Evolutionary conservation across 2,797 vertebrate species (phyloP).

Genomic region (Gephyroberyx darwinii): DNA sequence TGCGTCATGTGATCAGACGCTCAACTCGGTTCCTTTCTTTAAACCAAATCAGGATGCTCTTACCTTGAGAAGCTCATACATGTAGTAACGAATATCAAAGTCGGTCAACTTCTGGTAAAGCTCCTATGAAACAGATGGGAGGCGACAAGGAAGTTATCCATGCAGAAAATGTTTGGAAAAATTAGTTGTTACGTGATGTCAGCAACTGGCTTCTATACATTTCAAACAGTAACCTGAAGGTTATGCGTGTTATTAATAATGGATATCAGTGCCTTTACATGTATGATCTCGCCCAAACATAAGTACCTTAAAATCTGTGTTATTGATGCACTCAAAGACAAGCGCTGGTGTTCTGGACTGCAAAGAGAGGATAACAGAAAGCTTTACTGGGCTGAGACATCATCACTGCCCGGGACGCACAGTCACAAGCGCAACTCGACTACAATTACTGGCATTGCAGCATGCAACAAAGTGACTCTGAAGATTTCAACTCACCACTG

Average conservation of each 20-base stretch:
- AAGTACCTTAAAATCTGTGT: constrained; percentile 99
- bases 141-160: neutral
- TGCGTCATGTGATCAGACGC: too few species aligned
- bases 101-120: constrained; percentile 99
- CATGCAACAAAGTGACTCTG: constrained; percentile 23
- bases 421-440: constrained; percentile 47
- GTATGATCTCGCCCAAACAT: constrained; percentile 52
- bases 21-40: neutral
- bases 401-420: neutral
- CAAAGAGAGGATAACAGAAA: constrained; percentile 78
- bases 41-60: constrained; percentile 22
- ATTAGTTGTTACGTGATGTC: neutral
- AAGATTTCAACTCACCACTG: constrained; percentile 84
- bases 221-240: constrained; percentile 32
- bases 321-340: constrained; percentile 99
- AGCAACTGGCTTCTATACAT: neutral
- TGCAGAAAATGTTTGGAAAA: neutral
- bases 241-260: constrained; percentile 59
- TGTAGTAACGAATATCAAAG: constrained; percentile 98
- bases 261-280: constrained; percentile 41
- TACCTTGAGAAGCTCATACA: constrained; percentile 99
- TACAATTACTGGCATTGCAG: constrained; percentile 28
- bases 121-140: constrained; percentile 83
- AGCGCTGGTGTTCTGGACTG: constrained; percentile 99
- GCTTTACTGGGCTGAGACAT: constrained; percentile 50